phyloP scores from a whole-genome alignment of 2,113 vertebrate species.

The Colistium nudipinnis region DNA sequence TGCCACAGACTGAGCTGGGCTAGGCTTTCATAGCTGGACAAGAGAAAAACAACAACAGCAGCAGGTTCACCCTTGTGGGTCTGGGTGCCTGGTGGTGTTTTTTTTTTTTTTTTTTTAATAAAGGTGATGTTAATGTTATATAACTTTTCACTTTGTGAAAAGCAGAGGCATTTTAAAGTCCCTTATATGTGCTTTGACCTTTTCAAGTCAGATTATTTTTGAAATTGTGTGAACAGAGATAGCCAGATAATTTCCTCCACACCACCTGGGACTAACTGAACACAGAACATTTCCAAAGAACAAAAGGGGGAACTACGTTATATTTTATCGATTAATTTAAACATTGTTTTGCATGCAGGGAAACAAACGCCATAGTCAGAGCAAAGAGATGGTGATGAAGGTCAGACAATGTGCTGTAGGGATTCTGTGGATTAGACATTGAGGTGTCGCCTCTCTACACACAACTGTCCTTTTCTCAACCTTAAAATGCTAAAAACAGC shows the following conservation, averaged over 20 bases:
- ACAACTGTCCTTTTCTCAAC: constrained; percentile 70
- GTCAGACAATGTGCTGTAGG: constrained; percentile 30
- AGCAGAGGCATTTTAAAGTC: constrained; percentile 41
- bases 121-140: constrained; percentile 42
- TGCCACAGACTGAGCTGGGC: constrained; percentile 58
- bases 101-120: no score
- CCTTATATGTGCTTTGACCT: constrained; percentile 63
- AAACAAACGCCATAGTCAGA: constrained; percentile 35
- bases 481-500: constrained; percentile 71
- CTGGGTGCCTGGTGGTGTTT: constrained; percentile 20
- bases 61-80: constrained; percentile 52
- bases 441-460: constrained; percentile 60
- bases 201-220: constrained; percentile 65
- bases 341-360: constrained; percentile 26
- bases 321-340: constrained; percentile 13
- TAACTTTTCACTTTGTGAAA: constrained; percentile 43
- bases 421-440: constrained; percentile 67
- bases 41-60: constrained; percentile 63
- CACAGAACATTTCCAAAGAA: constrained; percentile 41
- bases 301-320: constrained; percentile 24
- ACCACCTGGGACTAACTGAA: constrained; percentile 50
- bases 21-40: constrained; percentile 59
- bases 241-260: constrained; percentile 59
- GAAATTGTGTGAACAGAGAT: constrained; percentile 41
- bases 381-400: constrained; percentile 9